phyloP scores from a whole-genome alignment of 2,888 invertebrate species.

The Toxonevra muliebris region DNA sequence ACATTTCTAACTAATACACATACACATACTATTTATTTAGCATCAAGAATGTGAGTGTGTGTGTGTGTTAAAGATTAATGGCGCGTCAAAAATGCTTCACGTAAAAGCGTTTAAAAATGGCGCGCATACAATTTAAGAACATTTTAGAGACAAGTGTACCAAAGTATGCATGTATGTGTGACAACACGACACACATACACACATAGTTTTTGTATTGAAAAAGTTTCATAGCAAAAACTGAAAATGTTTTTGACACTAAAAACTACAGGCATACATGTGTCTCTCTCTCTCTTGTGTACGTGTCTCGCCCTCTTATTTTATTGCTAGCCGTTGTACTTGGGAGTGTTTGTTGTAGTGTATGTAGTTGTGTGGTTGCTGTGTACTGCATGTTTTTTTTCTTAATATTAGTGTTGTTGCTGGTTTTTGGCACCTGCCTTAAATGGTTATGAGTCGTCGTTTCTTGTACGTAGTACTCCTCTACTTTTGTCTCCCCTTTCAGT shows the following conservation, averaged over 20 bases:
- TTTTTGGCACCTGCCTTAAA: constrained; percentile 44
- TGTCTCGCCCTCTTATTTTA: constrained; percentile 14
- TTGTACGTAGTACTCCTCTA: too few species aligned
- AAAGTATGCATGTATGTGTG: too few species aligned
- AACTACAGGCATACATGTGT: too few species aligned
- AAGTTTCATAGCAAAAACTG: too few species aligned
- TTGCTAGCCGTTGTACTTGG: constrained; percentile 22
- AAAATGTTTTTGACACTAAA: too few species aligned
- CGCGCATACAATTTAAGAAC: background rate
- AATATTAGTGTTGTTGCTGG: constrained; percentile 29
- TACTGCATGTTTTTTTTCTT: too few species aligned
- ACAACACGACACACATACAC: too few species aligned
- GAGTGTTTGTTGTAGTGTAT: constrained; percentile 31
- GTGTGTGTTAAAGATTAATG: constrained; percentile 49
- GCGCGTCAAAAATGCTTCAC: constrained; percentile 46
- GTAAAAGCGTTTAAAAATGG: constrained; percentile 40
- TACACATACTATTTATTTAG: too few species aligned
- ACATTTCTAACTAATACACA: background rate
- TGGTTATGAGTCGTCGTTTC: constrained; percentile 33
- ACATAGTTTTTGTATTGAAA: too few species aligned
- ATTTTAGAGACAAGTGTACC: too few species aligned
- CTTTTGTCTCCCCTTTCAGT: too few species aligned
- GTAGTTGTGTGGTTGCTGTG: background rate
- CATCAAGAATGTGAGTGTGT: background rate
- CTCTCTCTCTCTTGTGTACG: too few species aligned